Percentiles rank a stretch among this genome's conserved stretches.
phyloP scores from a whole-genome alignment of 2,113 vertebrate genomes.

The Eulacestoma nigropectus region DNA sequence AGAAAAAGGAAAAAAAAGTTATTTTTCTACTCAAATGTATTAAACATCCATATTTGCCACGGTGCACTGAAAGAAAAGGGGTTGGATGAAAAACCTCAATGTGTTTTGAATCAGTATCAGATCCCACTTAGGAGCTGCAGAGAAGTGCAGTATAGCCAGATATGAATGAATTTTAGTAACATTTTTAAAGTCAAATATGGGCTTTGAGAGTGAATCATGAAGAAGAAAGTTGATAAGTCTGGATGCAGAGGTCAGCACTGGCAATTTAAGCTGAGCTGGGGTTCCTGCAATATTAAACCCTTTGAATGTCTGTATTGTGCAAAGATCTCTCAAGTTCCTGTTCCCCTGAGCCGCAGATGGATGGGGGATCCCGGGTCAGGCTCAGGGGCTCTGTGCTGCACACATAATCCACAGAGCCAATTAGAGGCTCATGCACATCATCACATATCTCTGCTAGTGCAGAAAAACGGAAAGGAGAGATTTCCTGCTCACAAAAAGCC shows the following conservation, averaged over 20 bases:
- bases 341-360: neutral
- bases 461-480: neutral
- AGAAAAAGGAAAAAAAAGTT: neutral
- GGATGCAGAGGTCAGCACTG: neutral
- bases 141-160: neutral
- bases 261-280: neutral
- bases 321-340: neutral
- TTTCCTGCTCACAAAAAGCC: neutral
- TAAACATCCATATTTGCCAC: neutral
- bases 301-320: neutral
- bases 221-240: neutral
- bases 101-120: neutral
- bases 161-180: neutral
- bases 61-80: neutral
- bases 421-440: neutral
- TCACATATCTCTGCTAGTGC: neutral
- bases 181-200: neutral
- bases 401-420: neutral
- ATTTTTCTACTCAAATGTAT: neutral
- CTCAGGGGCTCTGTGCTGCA: neutral
- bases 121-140: neutral
- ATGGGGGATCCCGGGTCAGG: neutral
- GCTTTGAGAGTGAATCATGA: neutral
- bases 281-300: neutral
- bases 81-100: neutral